These are phyloP conservation scores for Phalacrocorax pelagicus DNA, from an alignment of 2,113 vertebrate genomes.

Conservation along the genomic window DNA sequence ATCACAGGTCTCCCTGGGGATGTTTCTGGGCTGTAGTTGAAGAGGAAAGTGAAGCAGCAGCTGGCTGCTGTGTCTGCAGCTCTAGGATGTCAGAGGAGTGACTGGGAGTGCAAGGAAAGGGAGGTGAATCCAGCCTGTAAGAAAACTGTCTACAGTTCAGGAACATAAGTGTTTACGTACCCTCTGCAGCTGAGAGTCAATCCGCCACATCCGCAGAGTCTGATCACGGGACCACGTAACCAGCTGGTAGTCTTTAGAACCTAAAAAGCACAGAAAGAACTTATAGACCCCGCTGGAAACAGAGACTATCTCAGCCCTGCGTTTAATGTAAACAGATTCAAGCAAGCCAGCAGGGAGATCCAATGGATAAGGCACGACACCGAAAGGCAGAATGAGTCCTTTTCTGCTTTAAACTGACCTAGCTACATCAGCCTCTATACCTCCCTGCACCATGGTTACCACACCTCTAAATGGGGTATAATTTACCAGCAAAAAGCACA, in stretches of 20 bases:
- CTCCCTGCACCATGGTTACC: neutral
- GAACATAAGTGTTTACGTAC: conserved; percentile 59
- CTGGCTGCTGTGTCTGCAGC: neutral
- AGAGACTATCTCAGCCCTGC: neutral
- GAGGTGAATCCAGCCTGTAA: neutral
- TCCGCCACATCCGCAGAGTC: conserved; percentile 94
- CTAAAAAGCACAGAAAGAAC: conserved; percentile 67
- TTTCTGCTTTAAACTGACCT: neutral
- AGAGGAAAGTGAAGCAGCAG: neutral
- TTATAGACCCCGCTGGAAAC: neutral
- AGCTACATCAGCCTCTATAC: neutral
- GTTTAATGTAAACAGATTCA: neutral
- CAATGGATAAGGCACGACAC: neutral
- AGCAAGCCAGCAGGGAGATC: neutral
- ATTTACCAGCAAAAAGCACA: neutral
- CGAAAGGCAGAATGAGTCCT: neutral
- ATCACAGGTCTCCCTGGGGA: neutral
- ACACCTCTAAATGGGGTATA: neutral
- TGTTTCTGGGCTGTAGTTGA: neutral
- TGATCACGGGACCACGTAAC: conserved; percentile 98
- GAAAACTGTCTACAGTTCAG: neutral
- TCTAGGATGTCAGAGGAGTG: neutral
- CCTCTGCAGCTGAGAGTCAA: conserved; percentile 95
- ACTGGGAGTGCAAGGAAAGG: neutral
- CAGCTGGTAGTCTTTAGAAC: conserved; percentile 92